Conservation (phyloP, 2,888 invertebrate genomes). For the Chalcis sispes region DNA sequence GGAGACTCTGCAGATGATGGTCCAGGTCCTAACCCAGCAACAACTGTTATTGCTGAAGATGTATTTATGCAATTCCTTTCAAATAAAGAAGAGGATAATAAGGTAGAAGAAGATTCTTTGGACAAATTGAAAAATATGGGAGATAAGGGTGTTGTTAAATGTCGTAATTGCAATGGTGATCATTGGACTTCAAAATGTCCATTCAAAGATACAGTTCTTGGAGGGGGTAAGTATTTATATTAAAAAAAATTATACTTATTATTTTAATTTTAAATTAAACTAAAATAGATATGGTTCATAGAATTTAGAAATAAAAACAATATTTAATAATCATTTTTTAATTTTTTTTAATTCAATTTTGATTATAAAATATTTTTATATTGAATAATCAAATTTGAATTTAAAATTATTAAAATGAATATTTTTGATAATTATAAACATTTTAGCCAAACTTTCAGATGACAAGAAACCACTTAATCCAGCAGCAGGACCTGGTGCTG, state of each 20-base stretch:
- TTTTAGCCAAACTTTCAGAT: constrained; percentile 63
- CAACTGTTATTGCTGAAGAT: constrained; percentile 96
- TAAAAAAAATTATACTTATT: neutral
- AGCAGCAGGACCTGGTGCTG: constrained; percentile 63
- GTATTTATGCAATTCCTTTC: constrained; percentile 95
- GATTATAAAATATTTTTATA: constrained; percentile 13
- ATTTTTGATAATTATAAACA: constrained; percentile 1
- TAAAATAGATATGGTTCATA: neutral
- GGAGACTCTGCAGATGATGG: constrained; percentile 94
- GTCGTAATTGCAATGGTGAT: constrained; percentile 94
- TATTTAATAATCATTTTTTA: too few species aligned
- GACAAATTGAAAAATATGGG: constrained; percentile 86
- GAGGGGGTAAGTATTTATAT: constrained; percentile 65
- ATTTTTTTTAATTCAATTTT: too few species aligned
- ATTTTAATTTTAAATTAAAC: constrained; percentile 13
- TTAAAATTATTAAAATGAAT: constrained; percentile 4
- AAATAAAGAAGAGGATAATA: constrained; percentile 91
- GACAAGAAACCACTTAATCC: constrained; percentile 73
- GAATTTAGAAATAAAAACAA: too few species aligned
- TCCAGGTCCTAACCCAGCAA: constrained; percentile 98
- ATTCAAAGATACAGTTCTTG: constrained; percentile 92
- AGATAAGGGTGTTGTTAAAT: constrained; percentile 87
- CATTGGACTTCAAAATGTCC: constrained; percentile 99
- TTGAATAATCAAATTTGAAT: neutral
- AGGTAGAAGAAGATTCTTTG: constrained; percentile 89